A percentile compares a stretch with the other conserved stretches of the same genome.
phyloP scores from a whole-genome alignment of 2,888 invertebrate genomes.

The Oligia fasciuncula region DNA sequence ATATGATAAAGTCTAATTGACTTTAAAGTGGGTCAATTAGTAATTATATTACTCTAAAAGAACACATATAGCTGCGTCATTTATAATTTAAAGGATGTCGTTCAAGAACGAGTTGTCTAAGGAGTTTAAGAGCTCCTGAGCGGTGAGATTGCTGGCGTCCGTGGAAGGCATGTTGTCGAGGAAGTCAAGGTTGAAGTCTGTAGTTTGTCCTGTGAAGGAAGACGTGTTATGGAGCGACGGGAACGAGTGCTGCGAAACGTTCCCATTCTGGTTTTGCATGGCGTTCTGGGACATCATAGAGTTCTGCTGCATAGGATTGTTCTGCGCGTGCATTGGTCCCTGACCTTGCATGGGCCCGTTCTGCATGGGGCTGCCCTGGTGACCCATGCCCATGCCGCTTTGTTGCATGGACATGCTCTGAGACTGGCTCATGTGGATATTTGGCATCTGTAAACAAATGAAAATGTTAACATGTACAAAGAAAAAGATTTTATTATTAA shows the following conservation, averaged over 20 bases:
- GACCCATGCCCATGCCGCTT: constrained; percentile 76
- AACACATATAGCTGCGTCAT: constrained; percentile 49
- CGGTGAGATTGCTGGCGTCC: constrained; percentile 94
- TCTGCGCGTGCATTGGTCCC: constrained; percentile 71
- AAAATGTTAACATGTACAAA: neutral
- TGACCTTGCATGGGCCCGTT: constrained; percentile 73
- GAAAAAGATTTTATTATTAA: constrained; percentile 3
- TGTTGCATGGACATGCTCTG: constrained; percentile 91
- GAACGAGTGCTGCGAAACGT: constrained; percentile 72
- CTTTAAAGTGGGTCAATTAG: constrained; percentile 70
- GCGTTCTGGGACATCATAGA: constrained; percentile 76
- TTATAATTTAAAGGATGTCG: constrained; percentile 89
- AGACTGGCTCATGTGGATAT: constrained; percentile 93
- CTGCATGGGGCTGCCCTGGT: constrained; percentile 76
- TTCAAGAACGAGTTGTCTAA: constrained; percentile 94
- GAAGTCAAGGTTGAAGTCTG: constrained; percentile 96
- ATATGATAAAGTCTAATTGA: constrained; percentile 71
- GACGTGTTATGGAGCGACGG: constrained; percentile 82
- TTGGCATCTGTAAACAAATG: constrained; percentile 88
- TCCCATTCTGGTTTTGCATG: constrained; percentile 68
- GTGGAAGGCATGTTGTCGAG: constrained; percentile 94
- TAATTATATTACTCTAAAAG: constrained; percentile 60
- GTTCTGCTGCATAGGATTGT: constrained; percentile 72
- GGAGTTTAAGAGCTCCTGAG: constrained; percentile 95
- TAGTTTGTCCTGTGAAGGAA: constrained; percentile 87